phyloP scores from a whole-genome alignment of 2,797 vertebrate genomes.

The Hydrophis major region DNA sequence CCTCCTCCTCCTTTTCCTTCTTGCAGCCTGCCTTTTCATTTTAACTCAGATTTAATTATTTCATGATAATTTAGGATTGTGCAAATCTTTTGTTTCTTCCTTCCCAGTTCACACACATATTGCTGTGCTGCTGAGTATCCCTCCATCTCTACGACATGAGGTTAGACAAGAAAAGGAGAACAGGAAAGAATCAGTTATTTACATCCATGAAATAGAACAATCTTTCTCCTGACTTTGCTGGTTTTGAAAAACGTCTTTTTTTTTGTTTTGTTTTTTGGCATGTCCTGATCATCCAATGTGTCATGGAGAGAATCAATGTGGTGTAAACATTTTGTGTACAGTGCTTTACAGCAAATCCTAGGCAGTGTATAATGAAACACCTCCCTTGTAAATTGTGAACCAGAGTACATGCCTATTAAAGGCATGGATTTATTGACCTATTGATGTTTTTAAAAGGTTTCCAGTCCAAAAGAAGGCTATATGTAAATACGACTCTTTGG shows the following conservation, averaged over 20 bases:
- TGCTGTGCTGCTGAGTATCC: not conserved
- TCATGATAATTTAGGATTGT: too few species aligned
- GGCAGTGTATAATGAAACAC: slow-evolving; percentile 54
- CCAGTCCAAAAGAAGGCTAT: slow-evolving; percentile 64
- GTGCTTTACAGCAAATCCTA: slow-evolving; percentile 54
- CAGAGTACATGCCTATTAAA: slow-evolving; percentile 67
- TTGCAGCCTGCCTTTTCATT: too few species aligned
- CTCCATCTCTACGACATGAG: not conserved
- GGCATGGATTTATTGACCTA: slow-evolving; percentile 70
- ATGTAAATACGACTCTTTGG: slow-evolving; percentile 66
- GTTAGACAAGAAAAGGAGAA: not conserved
- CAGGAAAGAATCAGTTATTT: not conserved
- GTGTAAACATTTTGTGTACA: slow-evolving; percentile 58
- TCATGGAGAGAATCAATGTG: slow-evolving; percentile 56
- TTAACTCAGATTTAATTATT: too few species aligned
- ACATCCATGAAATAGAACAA: slow-evolving; percentile 19
- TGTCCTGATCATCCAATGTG: slow-evolving; percentile 52
- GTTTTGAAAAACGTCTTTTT: slow-evolving; percentile 43
- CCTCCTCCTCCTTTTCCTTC: too few species aligned
- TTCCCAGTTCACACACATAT: not conserved
- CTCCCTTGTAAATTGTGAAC: slow-evolving; percentile 52
- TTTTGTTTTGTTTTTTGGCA: slow-evolving; percentile 1
- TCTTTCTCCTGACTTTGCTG: slow-evolving; percentile 35
- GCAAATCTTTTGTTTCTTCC: too few species aligned
- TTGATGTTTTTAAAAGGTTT: slow-evolving; percentile 66